A percentile compares a stretch with the other conserved stretches of the same genome.
phyloP scores from a whole-genome alignment of 1,140 invertebrate genomes.

The Megalonaias nervosa region DNA sequence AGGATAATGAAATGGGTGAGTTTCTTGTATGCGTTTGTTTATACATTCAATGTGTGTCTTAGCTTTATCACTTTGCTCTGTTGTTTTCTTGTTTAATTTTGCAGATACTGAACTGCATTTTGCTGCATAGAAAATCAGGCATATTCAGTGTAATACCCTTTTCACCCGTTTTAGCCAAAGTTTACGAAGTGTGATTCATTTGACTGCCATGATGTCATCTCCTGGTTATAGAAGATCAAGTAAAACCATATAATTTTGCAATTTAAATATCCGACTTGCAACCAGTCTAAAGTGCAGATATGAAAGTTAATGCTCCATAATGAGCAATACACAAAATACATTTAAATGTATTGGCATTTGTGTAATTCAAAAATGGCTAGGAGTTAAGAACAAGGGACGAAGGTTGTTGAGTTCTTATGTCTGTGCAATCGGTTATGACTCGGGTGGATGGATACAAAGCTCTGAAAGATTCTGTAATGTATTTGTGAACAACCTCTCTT shows the following conservation, averaged over 20 bases:
- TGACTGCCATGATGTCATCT: no score
- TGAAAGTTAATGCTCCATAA: constrained; percentile 37
- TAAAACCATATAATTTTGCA: neutral
- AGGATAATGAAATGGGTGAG: no score
- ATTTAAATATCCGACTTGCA: constrained; percentile 29
- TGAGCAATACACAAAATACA: constrained; percentile 42
- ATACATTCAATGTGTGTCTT: no score
- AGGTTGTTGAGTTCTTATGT: constrained; percentile 32
- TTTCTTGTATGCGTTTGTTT: no score
- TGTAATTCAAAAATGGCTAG: constrained; percentile 37
- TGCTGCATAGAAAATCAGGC: no score
- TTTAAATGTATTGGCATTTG: constrained; percentile 42
- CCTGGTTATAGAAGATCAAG: no score
- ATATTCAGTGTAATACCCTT: no score
- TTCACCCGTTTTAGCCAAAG: no score
- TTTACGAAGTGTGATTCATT: no score
- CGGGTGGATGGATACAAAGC: constrained; percentile 22
- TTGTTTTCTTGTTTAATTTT: no score
- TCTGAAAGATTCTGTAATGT: constrained; percentile 72
- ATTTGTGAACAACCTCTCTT: constrained; percentile 65
- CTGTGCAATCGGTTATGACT: constrained; percentile 35
- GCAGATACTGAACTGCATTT: no score
- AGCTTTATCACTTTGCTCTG: no score
- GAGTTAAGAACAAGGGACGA: constrained; percentile 33
- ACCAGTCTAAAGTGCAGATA: constrained; percentile 31